Conservation (phyloP, 2,888 invertebrate genomes). For the Theristus sp. region DNA sequence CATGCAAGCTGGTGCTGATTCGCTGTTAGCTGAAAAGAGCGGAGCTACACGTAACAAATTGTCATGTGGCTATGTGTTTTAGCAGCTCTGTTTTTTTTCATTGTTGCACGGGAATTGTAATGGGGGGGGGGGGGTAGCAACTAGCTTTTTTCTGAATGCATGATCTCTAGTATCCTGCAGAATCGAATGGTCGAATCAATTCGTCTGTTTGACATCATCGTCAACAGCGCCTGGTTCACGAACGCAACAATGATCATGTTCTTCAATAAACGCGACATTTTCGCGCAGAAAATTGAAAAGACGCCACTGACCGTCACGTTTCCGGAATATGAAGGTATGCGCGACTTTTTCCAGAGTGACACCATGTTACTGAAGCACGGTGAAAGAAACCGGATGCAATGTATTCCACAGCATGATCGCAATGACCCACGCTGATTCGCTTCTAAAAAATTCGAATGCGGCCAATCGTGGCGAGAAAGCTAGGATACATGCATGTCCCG, state of each 20-base stretch:
- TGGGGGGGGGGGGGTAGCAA: too few species aligned
- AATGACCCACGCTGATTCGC: too few species aligned
- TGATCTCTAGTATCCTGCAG: too few species aligned
- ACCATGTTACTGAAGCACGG: too few species aligned
- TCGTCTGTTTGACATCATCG: constrained; percentile 25
- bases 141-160: too few species aligned
- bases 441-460: too few species aligned
- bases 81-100: background rate
- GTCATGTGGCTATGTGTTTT: background rate
- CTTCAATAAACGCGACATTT: background rate
- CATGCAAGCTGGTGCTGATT: background rate
- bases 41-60: background rate
- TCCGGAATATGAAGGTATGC: background rate
- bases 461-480: too few species aligned
- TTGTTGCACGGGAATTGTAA: too few species aligned
- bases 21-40: background rate
- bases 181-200: constrained; percentile 26
- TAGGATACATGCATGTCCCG: too few species aligned
- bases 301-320: background rate
- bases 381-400: too few species aligned
- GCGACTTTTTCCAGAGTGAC: too few species aligned
- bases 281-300: background rate
- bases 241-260: constrained; percentile 1
- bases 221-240: constrained; percentile 22
- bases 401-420: too few species aligned